phyloP scores from a whole-genome alignment of 2,797 vertebrate genomes.

The Scarus forsteni region DNA sequence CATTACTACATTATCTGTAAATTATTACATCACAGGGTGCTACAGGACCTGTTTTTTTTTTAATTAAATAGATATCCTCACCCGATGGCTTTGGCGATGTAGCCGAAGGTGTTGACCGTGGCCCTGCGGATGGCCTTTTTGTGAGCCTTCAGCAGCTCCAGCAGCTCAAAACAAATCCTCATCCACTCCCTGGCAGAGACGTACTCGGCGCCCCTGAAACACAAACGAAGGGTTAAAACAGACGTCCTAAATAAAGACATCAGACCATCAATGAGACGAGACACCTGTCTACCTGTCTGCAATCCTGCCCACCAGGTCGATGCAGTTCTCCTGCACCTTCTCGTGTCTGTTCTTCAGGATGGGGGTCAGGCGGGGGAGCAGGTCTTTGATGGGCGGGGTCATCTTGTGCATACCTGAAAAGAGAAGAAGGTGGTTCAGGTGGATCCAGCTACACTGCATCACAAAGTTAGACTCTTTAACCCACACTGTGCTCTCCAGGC shows the following conservation, averaged over 20 bases:
- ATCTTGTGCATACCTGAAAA: conserved; percentile 98
- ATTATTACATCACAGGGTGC: too few species aligned
- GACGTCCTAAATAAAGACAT: rapidly evolving
- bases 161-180: conserved; percentile 98
- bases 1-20: too few species aligned
- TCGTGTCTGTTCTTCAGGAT: conserved; percentile 99
- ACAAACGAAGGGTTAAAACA: neutral
- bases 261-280: rapidly evolving
- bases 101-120: conserved; percentile 98
- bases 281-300: conserved; percentile 90
- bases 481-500: too few species aligned
- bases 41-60: too few species aligned
- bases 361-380: conserved; percentile 96
- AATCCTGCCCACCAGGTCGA: conserved; percentile 98
- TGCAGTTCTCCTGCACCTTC: conserved; percentile 99
- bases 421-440: neutral
- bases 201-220: conserved; percentile 94
- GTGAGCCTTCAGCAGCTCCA: conserved; percentile 97
- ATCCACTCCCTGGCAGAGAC: conserved; percentile 99
- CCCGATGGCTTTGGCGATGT: conserved; percentile 99
- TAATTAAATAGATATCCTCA: conserved; percentile 73
- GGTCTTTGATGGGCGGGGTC: conserved; percentile 98
- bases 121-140: conserved; percentile 99
- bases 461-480: too few species aligned
- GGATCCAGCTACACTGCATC: too few species aligned